Evolutionary conservation across 2,888 invertebrate species (phyloP), one percentile per base, ranked within the genome.

Genomic region (Actias luna): DNA sequence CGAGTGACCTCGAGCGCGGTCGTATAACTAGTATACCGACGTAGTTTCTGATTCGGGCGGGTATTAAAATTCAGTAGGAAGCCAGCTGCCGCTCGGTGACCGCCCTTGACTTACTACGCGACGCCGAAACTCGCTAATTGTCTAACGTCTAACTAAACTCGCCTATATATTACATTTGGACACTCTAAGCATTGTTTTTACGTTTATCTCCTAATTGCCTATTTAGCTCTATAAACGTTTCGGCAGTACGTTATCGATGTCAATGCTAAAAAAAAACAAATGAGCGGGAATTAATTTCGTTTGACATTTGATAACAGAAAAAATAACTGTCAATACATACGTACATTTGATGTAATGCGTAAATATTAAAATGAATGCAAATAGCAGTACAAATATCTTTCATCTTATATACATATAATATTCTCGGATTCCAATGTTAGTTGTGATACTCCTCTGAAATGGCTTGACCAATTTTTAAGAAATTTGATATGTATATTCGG

Each of bases 11-110:
- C 84, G 88, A 73, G 67, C 64, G 63, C 77, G 81, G 75, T 82
- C 85, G 78, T 87, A 84, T 84, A 87, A 81, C 85, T 78, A 79
- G 78, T 72, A 72, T 71, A 73, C 74, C 73, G 76, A 75, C 78
- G 79, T 75, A 80, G 80, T 80, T 83, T 78, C 71, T 77, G 78
- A 82, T 79, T 84, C 80, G 77, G 73, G 70, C 70, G 69, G 67
- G 76, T 82, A 83, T 86, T 88, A 81, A 82, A 84, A 88, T 87
- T 88, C 80, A 84, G 81, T 77, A 84, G 84, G 85, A 87, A 89
- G 80, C 84, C 85, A 85, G 83, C 84, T 85, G 85, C 66, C 39
- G 59, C 76, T 70, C 62, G 66, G 59, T 82, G 88, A 84, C 88
- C 89, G 90, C 85, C 90, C 91, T 89, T 90, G 91, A 89, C 89